Percentiles rank a stretch among this genome's conserved stretches.
These are phyloP conservation scores for Stegostoma tigrinum DNA, from an alignment of 2,113 vertebrate species.

Conservation along the genomic window DNA sequence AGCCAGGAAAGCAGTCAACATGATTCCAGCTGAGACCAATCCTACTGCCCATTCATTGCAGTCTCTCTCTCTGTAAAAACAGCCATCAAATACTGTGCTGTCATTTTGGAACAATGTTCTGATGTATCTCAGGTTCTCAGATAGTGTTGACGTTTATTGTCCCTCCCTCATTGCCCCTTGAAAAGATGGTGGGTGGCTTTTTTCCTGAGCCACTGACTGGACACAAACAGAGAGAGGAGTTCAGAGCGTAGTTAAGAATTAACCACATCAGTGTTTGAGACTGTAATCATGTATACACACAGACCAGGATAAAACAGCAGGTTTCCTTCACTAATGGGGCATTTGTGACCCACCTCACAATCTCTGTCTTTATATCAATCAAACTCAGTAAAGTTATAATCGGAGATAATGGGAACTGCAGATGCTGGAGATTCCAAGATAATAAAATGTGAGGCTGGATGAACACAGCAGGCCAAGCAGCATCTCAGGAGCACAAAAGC, in stretches of 20 bases:
- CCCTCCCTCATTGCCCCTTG: background rate
- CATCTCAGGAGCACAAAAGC: too few species aligned
- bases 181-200: background rate
- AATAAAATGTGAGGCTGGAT: too few species aligned
- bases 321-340: constrained; percentile 43
- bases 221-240: background rate
- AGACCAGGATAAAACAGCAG: constrained; percentile 45
- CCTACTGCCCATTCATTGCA: background rate
- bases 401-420: too few species aligned
- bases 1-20: background rate
- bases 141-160: background rate
- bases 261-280: constrained; percentile 45
- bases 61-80: background rate
- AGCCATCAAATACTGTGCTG: background rate
- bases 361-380: background rate
- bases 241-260: constrained; percentile 29
- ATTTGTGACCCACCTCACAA: constrained; percentile 40
- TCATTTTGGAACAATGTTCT: background rate
- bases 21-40: background rate
- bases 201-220: constrained; percentile 26
- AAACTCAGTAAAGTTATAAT: too few species aligned
- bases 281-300: constrained; percentile 44
- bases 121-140: too few species aligned
- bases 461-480: too few species aligned
- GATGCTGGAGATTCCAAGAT: too few species aligned